Percentiles rank a stretch among this genome's conserved stretches.
Conservation (phyloP, 2,797 vertebrate species). For the Toxotes lorentzi region DNA sequence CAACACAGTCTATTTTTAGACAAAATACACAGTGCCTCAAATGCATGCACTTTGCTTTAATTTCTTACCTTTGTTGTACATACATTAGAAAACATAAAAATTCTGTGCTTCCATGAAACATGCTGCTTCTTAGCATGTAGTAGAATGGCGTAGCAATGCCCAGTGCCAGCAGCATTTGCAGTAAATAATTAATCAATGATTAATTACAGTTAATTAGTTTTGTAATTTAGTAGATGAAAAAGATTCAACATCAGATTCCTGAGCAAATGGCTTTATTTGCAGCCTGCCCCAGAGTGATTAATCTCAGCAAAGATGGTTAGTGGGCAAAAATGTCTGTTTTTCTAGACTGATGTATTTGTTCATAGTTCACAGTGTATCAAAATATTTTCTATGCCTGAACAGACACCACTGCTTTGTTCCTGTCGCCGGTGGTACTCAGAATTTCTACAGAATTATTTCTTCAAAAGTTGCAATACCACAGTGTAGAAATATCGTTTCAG, state of each 20-base stretch:
- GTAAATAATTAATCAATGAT: slow-evolving; percentile 8
- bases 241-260: slow-evolving; percentile 11
- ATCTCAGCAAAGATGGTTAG: slow-evolving; percentile 8
- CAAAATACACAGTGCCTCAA: too few relatives aligned
- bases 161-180: background rate
- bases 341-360: background rate
- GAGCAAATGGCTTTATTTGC: slow-evolving; percentile 4
- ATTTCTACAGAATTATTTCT: background rate
- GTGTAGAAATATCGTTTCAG: background rate
- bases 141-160: background rate
- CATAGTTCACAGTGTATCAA: too few relatives aligned
- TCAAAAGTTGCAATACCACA: background rate
- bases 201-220: slow-evolving; percentile 7
- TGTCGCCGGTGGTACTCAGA: background rate
- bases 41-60: too few relatives aligned
- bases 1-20: too few relatives aligned
- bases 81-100: background rate
- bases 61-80: background rate
- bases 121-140: background rate
- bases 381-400: too few relatives aligned
- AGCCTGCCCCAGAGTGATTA: background rate
- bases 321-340: background rate
- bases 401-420: too few relatives aligned
- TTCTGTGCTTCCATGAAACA: background rate
- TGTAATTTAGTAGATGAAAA: slow-evolving; percentile 15